Percentiles rank a stretch among this genome's conserved stretches.
These are phyloP conservation scores for Anodontia alba DNA, from an alignment of 2,888 invertebrate genomes.

Conservation along the genomic window DNA sequence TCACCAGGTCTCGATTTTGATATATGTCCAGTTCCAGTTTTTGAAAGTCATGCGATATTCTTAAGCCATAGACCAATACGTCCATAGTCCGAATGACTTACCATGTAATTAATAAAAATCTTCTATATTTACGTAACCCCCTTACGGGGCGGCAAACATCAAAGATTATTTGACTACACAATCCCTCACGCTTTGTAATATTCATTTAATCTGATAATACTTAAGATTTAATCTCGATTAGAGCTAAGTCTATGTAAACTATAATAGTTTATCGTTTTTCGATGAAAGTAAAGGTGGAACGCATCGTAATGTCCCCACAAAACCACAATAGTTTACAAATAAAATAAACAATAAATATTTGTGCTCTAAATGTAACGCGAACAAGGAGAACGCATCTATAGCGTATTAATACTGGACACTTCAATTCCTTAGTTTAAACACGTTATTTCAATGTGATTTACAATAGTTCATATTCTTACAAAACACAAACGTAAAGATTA, in stretches of 20 bases:
- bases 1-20: too few species aligned
- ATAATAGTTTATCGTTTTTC: constrained; percentile 5
- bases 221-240: constrained; percentile 14
- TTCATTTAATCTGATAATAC: constrained; percentile 15
- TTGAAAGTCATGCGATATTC: background rate
- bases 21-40: background rate
- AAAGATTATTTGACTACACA: constrained; percentile 1
- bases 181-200: constrained; percentile 12
- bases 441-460: too few species aligned
- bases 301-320: background rate
- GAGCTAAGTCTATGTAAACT: constrained; percentile 5
- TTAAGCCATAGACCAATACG: background rate
- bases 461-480: too few species aligned
- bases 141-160: background rate
- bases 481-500: too few species aligned
- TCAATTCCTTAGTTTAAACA: too few species aligned
- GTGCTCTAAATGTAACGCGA: too few species aligned
- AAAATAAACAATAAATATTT: too few species aligned
- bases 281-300: background rate
- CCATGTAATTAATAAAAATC: constrained; percentile 5
- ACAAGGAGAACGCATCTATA: too few species aligned
- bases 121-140: constrained; percentile 14
- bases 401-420: too few species aligned
- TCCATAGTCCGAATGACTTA: background rate
- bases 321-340: background rate